Evolutionary conservation across 1,140 invertebrate genomes (phyloP).

Genomic region (Sycophila sp.): DNA sequence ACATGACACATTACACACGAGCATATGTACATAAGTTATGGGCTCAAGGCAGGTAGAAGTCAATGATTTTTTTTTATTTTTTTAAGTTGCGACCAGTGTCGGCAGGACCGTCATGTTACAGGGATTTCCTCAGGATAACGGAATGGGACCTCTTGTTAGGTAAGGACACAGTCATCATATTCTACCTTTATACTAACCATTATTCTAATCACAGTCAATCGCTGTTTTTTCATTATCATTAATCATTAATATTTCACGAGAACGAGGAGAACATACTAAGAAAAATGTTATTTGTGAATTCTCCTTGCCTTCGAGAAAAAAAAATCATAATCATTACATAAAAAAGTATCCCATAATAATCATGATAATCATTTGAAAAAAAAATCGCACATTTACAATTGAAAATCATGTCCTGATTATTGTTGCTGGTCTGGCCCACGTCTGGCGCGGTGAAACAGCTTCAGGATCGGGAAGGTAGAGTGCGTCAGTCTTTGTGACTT

Average conservation of each 20-base stretch:
- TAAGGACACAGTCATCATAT: slow-evolving; percentile 48
- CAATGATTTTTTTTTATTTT: slow-evolving; percentile 25
- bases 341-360: not conserved
- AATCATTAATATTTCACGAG: not conserved
- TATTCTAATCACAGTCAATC: slow-evolving; percentile 43
- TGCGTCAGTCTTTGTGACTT: slow-evolving; percentile 72
- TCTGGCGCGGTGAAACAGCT: slow-evolving; percentile 62
- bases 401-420: slow-evolving; percentile 44
- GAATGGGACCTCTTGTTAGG: slow-evolving; percentile 69
- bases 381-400: slow-evolving; percentile 45
- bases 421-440: slow-evolving; percentile 49
- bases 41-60: slow-evolving; percentile 3
- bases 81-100: slow-evolving; percentile 73
- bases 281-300: not conserved
- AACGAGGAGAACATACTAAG: not conserved
- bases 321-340: not conserved
- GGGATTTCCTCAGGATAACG: slow-evolving; percentile 63
- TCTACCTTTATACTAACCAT: slow-evolving; percentile 6
- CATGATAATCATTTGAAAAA: too few relatives aligned
- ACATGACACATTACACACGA: too few relatives aligned
- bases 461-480: slow-evolving; percentile 78
- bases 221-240: not conserved
- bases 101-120: slow-evolving; percentile 69
- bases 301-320: not conserved
- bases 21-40: too few relatives aligned